Evolutionary conservation across 2,113 vertebrate genomes (phyloP).

Genomic region (Saimiri boliviensis): DNA sequence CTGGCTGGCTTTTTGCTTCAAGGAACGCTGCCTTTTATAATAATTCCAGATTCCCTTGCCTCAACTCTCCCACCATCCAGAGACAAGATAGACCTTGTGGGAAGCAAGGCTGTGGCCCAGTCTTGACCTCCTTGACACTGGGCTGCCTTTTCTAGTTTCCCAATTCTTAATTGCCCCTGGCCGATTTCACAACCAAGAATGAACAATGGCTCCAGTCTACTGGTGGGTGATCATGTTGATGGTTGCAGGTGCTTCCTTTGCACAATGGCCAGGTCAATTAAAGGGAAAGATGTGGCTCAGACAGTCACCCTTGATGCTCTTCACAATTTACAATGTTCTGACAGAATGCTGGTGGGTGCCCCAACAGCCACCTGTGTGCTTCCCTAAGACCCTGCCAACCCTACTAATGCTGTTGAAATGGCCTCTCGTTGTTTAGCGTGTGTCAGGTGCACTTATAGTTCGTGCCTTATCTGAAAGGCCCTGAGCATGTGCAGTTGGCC

Average conservation of each 20-base stretch:
- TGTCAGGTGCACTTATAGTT: neutral
- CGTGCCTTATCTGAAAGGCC: neutral
- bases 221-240: neutral
- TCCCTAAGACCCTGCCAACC: neutral
- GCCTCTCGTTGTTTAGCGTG: neutral
- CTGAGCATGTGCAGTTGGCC: too few species aligned
- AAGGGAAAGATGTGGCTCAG: neutral
- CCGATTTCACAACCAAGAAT: neutral
- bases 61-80: neutral
- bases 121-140: neutral
- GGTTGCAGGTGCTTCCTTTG: neutral
- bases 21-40: neutral
- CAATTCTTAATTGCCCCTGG: neutral
- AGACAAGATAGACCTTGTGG: constrained; percentile 46
- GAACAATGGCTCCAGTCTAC: constrained; percentile 14
- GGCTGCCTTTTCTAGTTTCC: neutral
- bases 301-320: neutral
- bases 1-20: neutral
- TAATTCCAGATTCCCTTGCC: neutral
- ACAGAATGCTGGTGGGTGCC: neutral
- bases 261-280: neutral
- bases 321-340: neutral
- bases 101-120: neutral
- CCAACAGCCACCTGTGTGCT: neutral
- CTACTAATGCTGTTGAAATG: too few species aligned